These are phyloP conservation scores for Sabatieria punctata DNA, from an alignment of 2,888 invertebrate genomes.

Conservation along the genomic window DNA sequence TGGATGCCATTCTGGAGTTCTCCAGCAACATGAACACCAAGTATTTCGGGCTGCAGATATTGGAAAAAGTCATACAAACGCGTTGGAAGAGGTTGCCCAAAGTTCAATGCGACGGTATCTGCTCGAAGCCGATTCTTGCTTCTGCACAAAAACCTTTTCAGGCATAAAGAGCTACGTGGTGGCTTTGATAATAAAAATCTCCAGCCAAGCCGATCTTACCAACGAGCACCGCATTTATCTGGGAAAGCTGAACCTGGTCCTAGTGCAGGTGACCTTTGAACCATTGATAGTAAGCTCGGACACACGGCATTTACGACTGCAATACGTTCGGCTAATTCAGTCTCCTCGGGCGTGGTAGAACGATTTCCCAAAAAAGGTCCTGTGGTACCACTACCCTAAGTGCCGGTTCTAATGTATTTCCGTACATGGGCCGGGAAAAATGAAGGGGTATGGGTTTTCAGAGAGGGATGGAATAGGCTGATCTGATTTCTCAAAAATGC, in stretches of 20 bases:
- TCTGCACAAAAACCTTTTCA: slow-evolving; percentile 18
- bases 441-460: no score
- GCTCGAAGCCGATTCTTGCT: not conserved
- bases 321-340: no score
- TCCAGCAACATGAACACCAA: slow-evolving; percentile 93
- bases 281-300: no score
- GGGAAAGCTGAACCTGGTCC: slow-evolving; percentile 93
- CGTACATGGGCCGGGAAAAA: no score
- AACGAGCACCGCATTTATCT: slow-evolving; percentile 87
- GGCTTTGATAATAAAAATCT: slow-evolving; percentile 91
- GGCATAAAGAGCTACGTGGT: slow-evolving; percentile 99
- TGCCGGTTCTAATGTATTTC: not conserved
- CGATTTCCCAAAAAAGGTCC: no score
- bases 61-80: slow-evolving; percentile 96
- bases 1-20: slow-evolving; percentile 94
- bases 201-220: slow-evolving; percentile 69
- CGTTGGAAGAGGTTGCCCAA: slow-evolving; percentile 95
- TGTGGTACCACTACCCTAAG: no score
- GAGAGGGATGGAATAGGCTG: no score
- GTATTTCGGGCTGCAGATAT: slow-evolving; percentile 95
- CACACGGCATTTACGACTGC: no score
- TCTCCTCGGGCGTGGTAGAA: no score
- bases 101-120: slow-evolving; percentile 80
- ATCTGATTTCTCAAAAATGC: no score
- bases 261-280: slow-evolving; percentile 81